Conservation (phyloP, 2,797 vertebrate genomes). For the Staurois parvus region DNA sequence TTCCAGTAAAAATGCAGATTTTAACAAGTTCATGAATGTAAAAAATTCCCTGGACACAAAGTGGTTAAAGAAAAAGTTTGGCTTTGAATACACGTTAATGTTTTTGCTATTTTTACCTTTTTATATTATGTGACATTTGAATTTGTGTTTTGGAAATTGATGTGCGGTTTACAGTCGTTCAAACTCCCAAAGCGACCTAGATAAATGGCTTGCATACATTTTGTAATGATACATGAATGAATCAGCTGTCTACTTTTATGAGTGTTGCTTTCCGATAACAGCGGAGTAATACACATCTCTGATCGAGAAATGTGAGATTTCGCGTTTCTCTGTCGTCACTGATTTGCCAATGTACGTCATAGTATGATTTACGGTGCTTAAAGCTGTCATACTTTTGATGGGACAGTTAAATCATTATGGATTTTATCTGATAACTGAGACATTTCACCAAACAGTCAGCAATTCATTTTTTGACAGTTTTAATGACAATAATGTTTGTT, state of each 20-base stretch:
- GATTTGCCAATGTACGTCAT: slow-evolving; percentile 45
- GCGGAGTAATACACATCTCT: slow-evolving; percentile 6
- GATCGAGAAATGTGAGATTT: neutral
- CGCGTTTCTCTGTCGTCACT: slow-evolving; percentile 46
- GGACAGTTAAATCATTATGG: slow-evolving; percentile 41
- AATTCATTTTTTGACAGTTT: slow-evolving; percentile 34
- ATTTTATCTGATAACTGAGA: slow-evolving; percentile 31
- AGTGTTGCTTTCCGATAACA: slow-evolving; percentile 20
- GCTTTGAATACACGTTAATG: neutral
- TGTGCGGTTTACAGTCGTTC: neutral
- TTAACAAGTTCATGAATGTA: too few species aligned
- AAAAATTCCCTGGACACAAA: too few species aligned
- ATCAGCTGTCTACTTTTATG: slow-evolving; percentile 37
- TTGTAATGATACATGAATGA: slow-evolving; percentile 42
- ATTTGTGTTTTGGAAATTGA: neutral
- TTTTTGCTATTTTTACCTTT: neutral
- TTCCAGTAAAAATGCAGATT: too few species aligned
- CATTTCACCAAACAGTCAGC: slow-evolving; percentile 20
- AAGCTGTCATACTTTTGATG: slow-evolving; percentile 28
- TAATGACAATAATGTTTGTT: neutral
- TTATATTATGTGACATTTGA: neutral
- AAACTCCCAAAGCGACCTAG: neutral
- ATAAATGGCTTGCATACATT: neutral
- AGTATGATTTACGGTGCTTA: slow-evolving; percentile 49
- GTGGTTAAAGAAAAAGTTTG: neutral